Percentiles rank a stretch among this genome's conserved stretches.
phyloP scores from a whole-genome alignment of 2,888 invertebrate genomes.

The Cerastoderma edule region DNA sequence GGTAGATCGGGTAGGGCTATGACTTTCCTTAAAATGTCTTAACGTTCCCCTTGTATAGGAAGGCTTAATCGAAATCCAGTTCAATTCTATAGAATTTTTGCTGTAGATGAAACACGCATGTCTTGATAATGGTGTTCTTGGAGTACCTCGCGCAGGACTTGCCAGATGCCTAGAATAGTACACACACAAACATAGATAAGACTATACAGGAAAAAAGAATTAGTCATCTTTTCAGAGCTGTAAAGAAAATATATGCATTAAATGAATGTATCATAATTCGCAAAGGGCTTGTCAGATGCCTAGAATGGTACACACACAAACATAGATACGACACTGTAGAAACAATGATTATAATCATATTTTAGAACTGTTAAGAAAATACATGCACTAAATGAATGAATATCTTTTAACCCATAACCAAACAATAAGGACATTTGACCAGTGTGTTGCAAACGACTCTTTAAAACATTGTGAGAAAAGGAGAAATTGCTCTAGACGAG shows the following conservation, averaged over 20 bases:
- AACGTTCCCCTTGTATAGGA: conserved; percentile 12
- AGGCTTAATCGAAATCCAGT: not conserved
- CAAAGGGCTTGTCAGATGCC: conserved; percentile 16
- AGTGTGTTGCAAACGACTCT: too few species aligned
- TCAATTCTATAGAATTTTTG: conserved; percentile 11
- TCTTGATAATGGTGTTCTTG: not conserved
- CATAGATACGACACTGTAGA: not conserved
- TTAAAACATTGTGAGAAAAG: too few species aligned
- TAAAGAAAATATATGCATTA: too few species aligned
- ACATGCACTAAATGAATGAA: too few species aligned
- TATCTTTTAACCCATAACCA: too few species aligned
- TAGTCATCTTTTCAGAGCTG: too few species aligned
- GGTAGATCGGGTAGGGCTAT: conserved; percentile 34
- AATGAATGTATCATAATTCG: too few species aligned
- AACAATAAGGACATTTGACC: too few species aligned
- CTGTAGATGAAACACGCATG: conserved; percentile 18
- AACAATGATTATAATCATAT: too few species aligned
- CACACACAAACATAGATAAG: not conserved
- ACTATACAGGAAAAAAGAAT: too few species aligned
- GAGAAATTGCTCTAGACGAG: too few species aligned
- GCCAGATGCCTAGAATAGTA: conserved; percentile 12
- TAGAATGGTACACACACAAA: not conserved
- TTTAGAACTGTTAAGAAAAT: too few species aligned
- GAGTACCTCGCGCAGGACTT: conserved; percentile 7
- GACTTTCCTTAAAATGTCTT: conserved; percentile 13